A percentile compares a stretch with the other conserved stretches of the same genome.
Conservation (phyloP, 2,888 invertebrate species). For the Pachycephus smyrnensis region DNA sequence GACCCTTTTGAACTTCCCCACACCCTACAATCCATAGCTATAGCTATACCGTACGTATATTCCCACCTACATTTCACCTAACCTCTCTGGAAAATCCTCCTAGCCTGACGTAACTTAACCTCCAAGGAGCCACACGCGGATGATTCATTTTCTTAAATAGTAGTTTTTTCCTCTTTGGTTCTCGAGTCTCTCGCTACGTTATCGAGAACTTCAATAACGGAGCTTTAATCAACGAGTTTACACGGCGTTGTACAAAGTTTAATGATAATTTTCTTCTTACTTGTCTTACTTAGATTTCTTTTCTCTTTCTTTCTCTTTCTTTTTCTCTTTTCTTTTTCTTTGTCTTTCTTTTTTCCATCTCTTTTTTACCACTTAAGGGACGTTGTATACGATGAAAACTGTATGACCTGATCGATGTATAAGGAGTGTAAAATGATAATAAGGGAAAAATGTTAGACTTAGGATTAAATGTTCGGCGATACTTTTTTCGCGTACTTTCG, state of each 20-base stretch:
- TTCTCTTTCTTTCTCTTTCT: background rate
- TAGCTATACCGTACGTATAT: background rate
- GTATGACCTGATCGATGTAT: conserved; percentile 19
- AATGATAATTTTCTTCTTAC: conserved; percentile 1
- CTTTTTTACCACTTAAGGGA: conserved; percentile 6
- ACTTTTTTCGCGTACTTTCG: background rate
- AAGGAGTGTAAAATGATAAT: conserved; percentile 1
- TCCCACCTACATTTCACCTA: background rate
- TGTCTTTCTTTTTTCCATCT: background rate
- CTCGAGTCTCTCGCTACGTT: background rate
- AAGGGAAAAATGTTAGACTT: conserved; percentile 12
- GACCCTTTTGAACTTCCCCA: background rate
- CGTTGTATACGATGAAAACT: conserved; percentile 23
- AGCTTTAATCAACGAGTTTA: conserved; percentile 11
- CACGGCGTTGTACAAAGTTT: conserved; percentile 13
- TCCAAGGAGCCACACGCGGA: background rate
- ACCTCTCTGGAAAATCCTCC: background rate
- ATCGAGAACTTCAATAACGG: background rate
- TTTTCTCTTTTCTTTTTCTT: background rate
- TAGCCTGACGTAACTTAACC: background rate
- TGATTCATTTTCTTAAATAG: background rate
- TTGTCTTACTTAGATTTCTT: background rate
- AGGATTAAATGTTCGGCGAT: conserved; percentile 3
- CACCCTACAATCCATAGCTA: background rate
- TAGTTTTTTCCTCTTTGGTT: background rate